A percentile compares a stretch with the other conserved stretches of the same genome.
phyloP scores from a whole-genome alignment of 2,797 vertebrate genomes.

The Gambusia yucatana region DNA sequence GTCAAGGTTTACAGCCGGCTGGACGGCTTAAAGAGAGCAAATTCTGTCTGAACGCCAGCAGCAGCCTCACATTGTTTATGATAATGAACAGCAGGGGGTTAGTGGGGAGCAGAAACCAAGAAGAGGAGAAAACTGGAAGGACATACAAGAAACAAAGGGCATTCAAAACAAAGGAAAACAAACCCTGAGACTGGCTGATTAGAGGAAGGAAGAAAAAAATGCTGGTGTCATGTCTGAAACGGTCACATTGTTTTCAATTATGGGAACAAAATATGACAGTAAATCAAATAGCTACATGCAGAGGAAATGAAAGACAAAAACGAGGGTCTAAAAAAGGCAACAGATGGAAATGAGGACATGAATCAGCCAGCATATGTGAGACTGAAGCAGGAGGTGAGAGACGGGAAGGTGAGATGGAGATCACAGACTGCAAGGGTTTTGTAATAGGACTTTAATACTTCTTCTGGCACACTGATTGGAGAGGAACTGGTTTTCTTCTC shows the following conservation, averaged over 20 bases:
- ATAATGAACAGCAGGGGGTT: slow-evolving; percentile 59
- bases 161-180: slow-evolving; percentile 32
- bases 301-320: slow-evolving; percentile 13
- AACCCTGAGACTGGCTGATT: slow-evolving; percentile 13
- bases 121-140: slow-evolving; percentile 37
- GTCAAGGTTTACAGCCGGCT: slow-evolving; percentile 46
- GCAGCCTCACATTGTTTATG: slow-evolving; percentile 62
- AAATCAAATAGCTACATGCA: slow-evolving; percentile 18
- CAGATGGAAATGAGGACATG: slow-evolving; percentile 40
- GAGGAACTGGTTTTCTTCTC: not conserved
- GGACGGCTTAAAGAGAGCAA: slow-evolving; percentile 23
- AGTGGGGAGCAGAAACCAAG: slow-evolving; percentile 32
- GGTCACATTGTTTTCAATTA: slow-evolving; percentile 28
- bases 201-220: slow-evolving; percentile 11
- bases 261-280: slow-evolving; percentile 26
- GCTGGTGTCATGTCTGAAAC: slow-evolving; percentile 6
- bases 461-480: not conserved
- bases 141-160: slow-evolving; percentile 30
- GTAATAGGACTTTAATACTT: slow-evolving; percentile 2
- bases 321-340: slow-evolving; percentile 20
- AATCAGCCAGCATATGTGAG: slow-evolving; percentile 35
- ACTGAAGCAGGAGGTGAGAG: slow-evolving; percentile 31
- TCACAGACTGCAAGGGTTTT: slow-evolving; percentile 16
- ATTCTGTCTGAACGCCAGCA: slow-evolving; percentile 40
- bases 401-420: slow-evolving; percentile 49